Conservation (phyloP, 2,888 invertebrate species). For the Sinhomidia bicolor region DNA sequence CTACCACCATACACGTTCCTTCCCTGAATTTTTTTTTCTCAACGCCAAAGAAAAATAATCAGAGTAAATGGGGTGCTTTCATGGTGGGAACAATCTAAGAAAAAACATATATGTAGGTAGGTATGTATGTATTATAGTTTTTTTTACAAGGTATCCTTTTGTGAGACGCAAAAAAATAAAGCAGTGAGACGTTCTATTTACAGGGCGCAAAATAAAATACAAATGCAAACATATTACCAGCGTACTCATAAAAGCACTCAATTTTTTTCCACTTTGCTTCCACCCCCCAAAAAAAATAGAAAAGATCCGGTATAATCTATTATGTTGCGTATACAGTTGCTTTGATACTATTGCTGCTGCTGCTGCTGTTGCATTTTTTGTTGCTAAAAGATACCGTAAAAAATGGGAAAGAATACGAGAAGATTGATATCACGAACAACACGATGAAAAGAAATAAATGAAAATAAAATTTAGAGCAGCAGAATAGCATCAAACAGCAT, state of each 20-base stretch:
- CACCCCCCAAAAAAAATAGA: neutral
- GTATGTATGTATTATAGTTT: too few relatives aligned
- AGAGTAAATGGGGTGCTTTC: neutral
- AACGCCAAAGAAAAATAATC: neutral
- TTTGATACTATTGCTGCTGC: too few relatives aligned
- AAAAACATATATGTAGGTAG: too few relatives aligned
- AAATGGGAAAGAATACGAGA: neutral
- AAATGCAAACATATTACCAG: too few relatives aligned
- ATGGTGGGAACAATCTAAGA: neutral
- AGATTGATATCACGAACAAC: neutral
- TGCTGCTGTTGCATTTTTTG: neutral
- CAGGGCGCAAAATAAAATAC: too few relatives aligned
- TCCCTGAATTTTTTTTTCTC: neutral
- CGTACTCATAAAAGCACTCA: too few relatives aligned
- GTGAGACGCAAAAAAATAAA: too few relatives aligned
- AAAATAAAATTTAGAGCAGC: slow-evolving; percentile 1
- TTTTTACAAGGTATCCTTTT: too few relatives aligned
- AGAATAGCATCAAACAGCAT: neutral
- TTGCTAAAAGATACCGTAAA: neutral
- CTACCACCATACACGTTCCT: too few relatives aligned
- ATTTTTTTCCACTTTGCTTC: neutral
- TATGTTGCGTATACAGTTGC: too few relatives aligned
- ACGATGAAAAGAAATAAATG: neutral
- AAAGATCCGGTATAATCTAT: neutral
- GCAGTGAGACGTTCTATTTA: too few relatives aligned